Base-by-base conservation (phyloP, 2,888 invertebrate genomes). In the Andrena praecox region DNA sequence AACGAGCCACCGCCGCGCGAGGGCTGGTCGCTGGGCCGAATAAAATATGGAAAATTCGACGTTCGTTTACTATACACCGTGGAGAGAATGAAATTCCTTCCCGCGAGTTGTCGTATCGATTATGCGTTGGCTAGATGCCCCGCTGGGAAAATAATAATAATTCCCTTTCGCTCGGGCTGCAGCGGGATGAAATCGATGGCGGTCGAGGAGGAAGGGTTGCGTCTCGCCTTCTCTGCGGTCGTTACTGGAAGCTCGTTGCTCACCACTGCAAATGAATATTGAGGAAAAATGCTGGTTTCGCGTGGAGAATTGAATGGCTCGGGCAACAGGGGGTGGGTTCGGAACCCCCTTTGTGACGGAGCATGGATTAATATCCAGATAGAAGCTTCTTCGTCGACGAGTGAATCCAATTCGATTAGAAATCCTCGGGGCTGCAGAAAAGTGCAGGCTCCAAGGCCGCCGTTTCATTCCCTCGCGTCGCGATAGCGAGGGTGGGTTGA, bases 11-110 rank as follows among this genome's bases (percentile, higher is more conserved):
- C n/a, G 48, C 66, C 50, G 12, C 54, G 8, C 33, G 72, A 50
- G 27, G 63, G 75, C 50, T 60, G 67, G 54, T 67, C 74, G 72
- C 60, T 64, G 59, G 48, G 20, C 31, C 66, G 77, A 73, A 64
- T 82, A 74, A 83, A 85, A 80, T 80, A 83, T 80, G 77, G 77
- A 85, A 86, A 80, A 68, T 67, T 56, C 75, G 64, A 31, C 33
- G 66, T n/a, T 42, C 52, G 71, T 78, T 72, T 24, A 12, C 56
- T 27, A 3, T 56, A 20, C 56, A 24, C 56, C 27, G 59, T 0
- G 16, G 5, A 20, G 50, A 20, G 50, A 48, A 73, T 60, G 64
- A 27, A 66, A 80, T 70, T 72, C 50, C 31, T 35, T 64, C 56
- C 31, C 20, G 20, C 48, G 8, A 50, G 8, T 71, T 42, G 35